phyloP scores from a whole-genome alignment of 2,888 invertebrate species.

The Hydriomena furcata region DNA sequence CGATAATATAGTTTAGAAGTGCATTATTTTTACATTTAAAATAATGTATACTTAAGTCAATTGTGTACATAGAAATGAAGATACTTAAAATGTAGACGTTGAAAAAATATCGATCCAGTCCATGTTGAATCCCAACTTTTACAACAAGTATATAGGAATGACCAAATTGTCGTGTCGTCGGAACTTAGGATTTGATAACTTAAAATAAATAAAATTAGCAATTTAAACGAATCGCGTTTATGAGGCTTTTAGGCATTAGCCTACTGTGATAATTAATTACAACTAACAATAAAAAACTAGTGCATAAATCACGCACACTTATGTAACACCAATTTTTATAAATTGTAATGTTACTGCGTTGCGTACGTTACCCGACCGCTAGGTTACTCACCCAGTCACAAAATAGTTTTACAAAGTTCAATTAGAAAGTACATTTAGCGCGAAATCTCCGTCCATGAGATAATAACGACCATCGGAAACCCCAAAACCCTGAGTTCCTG shows the following conservation, averaged over 20 bases:
- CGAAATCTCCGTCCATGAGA: slow-evolving; percentile 71
- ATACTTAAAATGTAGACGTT: slow-evolving; percentile 3
- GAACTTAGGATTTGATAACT: slow-evolving; percentile 16
- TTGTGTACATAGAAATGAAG: slow-evolving; percentile 20
- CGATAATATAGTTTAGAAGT: slow-evolving; percentile 47
- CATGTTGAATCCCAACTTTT: slow-evolving; percentile 10
- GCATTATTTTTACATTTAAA: slow-evolving; percentile 48
- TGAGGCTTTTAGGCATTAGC: slow-evolving; percentile 35
- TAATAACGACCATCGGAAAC: slow-evolving; percentile 39
- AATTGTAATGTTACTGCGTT: background rate
- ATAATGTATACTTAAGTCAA: slow-evolving; percentile 26
- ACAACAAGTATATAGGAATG: slow-evolving; percentile 18
- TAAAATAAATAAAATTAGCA: slow-evolving; percentile 13
- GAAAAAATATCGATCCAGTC: slow-evolving; percentile 10
- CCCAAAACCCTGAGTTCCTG: slow-evolving; percentile 28
- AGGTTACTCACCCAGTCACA: slow-evolving; percentile 9
- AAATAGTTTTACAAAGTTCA: slow-evolving; percentile 20
- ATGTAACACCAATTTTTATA: slow-evolving; percentile 28
- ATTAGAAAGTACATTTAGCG: slow-evolving; percentile 34
- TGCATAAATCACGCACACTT: slow-evolving; percentile 23
- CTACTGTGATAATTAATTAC: slow-evolving; percentile 39
- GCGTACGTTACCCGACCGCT: slow-evolving; percentile 9
- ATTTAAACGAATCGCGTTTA: slow-evolving; percentile 21
- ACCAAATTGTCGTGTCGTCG: slow-evolving; percentile 20
- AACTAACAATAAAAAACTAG: slow-evolving; percentile 19